Base-by-base conservation (phyloP, 2,888 invertebrate genomes). In the Lycaena phlaeas region DNA sequence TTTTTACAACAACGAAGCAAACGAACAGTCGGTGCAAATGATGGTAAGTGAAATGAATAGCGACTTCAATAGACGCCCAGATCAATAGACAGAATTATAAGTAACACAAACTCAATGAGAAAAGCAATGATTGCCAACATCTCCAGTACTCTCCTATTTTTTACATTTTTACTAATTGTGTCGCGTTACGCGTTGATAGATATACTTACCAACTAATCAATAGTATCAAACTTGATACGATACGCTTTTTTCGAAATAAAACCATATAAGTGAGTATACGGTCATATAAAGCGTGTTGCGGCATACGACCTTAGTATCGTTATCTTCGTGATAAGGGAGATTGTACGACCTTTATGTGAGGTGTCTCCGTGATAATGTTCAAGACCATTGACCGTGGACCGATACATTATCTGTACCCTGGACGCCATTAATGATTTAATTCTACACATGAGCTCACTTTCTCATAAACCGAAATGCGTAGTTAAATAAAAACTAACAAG, bases 311-410 rank as follows among this genome's bases (percentile, higher is more conserved):
- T 84, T 76, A 76, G 54, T 43, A 48, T 48, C 56, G 60, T 76
- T 82, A 82, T 82, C 84, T 62, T 50, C 36, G 48, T 63, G 82
- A 82, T 81, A 84, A 82, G 63, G 34, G 53, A 63, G 71, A 76
- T 71, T 75, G 64, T 58, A 61, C 73, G 81, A 82, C 84, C 84
- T 82, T 68, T 76, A 71, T 64, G 65, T 66, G 70, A 72, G 68
- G 68, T 66, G 69, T 70, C 68, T 69, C 60, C 45, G 37, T 57
- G 79, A 81, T 81, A 79, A 74, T 53, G 45, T 45, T 45, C 56
- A 62, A 73, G 82, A 73, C 68, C 81, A 79, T 73, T 79, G 82
- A 81, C 82, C 82, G 81, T 70, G 67, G 62, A 53, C 52, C 56
- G 57, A 59, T 56, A 55, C 22, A 22, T 9, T 18, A 30, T 34